A percentile compares a stretch with the other conserved stretches of the same genome.
Conservation (phyloP, 2,888 invertebrate genomes). For the Marronus borbonicus region DNA sequence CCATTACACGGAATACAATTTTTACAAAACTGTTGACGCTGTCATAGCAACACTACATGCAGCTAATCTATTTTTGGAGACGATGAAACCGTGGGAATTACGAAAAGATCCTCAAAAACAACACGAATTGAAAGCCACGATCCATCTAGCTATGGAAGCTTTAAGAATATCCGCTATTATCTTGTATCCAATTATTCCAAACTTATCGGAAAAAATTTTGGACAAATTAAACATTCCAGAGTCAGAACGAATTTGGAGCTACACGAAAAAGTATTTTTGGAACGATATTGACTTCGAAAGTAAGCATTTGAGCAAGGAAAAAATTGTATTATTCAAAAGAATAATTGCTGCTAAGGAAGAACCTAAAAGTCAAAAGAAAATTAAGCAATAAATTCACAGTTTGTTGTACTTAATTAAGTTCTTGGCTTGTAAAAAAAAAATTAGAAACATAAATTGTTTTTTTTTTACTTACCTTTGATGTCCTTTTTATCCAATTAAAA, state of each 20-base stretch:
- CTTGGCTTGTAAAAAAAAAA: neutral
- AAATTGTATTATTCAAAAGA: constrained; percentile 64
- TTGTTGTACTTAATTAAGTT: neutral
- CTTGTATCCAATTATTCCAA: constrained; percentile 90
- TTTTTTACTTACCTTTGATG: neutral
- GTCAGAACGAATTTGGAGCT: constrained; percentile 72
- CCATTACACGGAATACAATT: constrained; percentile 83
- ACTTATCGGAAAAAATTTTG: constrained; percentile 78
- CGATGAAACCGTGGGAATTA: constrained; percentile 91
- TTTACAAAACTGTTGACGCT: constrained; percentile 87
- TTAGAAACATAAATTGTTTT: neutral
- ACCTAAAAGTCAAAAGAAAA: constrained; percentile 50
- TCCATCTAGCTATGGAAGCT: constrained; percentile 89
- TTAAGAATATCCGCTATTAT: constrained; percentile 85
- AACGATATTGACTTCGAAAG: constrained; percentile 57
- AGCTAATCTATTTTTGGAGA: constrained; percentile 90
- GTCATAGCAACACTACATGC: constrained; percentile 82
- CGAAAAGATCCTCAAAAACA: constrained; percentile 74
- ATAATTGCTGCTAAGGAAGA: constrained; percentile 60
- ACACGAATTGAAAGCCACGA: constrained; percentile 77
- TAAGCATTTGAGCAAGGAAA: constrained; percentile 58
- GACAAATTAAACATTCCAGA: constrained; percentile 76
- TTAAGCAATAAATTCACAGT: constrained; percentile 24
- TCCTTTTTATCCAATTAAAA: no score
- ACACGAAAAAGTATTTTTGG: constrained; percentile 68